phyloP scores from a whole-genome alignment of 1,140 invertebrate genomes.

The Parasteatoda tepidariorum region DNA sequence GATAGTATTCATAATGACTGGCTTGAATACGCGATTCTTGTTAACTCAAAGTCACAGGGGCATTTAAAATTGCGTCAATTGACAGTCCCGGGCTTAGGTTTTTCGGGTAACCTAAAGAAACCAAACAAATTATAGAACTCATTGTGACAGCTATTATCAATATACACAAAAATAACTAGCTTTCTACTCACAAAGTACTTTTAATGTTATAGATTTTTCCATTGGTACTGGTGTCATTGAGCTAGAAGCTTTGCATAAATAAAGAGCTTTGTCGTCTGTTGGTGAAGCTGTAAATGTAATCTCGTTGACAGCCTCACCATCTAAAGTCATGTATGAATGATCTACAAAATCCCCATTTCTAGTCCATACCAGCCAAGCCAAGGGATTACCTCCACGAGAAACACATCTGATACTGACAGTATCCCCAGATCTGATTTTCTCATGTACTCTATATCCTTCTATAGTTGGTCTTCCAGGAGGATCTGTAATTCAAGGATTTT shows the following conservation, averaged over 20 bases:
- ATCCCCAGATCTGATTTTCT: slow-evolving; percentile 87
- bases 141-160: too few relatives aligned
- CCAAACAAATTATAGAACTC: too few relatives aligned
- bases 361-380: slow-evolving; percentile 94
- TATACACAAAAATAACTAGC: not conserved
- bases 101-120: too few relatives aligned
- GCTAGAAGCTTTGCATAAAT: slow-evolving; percentile 92
- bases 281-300: slow-evolving; percentile 86
- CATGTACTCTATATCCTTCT: slow-evolving; percentile 87
- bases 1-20: too few relatives aligned
- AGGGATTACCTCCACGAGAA: slow-evolving; percentile 94
- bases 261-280: slow-evolving; percentile 90
- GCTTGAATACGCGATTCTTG: too few relatives aligned
- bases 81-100: too few relatives aligned
- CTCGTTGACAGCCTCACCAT: slow-evolving; percentile 84
- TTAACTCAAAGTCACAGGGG: too few relatives aligned
- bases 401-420: slow-evolving; percentile 87
- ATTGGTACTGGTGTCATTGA: slow-evolving; percentile 83
- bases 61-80: too few relatives aligned
- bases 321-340: slow-evolving; percentile 78
- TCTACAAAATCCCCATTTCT: slow-evolving; percentile 86
- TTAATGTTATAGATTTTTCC: slow-evolving; percentile 84
- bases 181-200: slow-evolving; percentile 88
- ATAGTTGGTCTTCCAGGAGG: slow-evolving; percentile 91
- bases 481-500: too few relatives aligned